These are phyloP conservation scores for Mirza zaza DNA, from an alignment of 2,113 vertebrate species.

Conservation along the genomic window DNA sequence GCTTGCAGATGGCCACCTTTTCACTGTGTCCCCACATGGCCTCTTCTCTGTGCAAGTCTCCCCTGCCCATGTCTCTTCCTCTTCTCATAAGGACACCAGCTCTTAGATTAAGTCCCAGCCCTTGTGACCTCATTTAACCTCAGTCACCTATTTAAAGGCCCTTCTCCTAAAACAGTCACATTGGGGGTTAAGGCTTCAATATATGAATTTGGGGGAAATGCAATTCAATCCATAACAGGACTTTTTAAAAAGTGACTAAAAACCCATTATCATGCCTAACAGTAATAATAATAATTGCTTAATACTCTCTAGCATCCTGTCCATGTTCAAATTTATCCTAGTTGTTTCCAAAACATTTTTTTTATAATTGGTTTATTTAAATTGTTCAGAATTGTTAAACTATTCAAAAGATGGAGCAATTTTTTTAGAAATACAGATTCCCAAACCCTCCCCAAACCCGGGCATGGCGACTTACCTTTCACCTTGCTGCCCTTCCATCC, in stretches of 20 bases:
- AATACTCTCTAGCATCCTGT: background rate
- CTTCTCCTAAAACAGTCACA: background rate
- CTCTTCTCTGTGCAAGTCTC: background rate
- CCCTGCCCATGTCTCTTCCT: background rate
- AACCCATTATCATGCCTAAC: background rate
- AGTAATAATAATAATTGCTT: background rate
- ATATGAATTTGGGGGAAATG: background rate
- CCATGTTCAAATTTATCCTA: background rate
- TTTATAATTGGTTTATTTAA: background rate
- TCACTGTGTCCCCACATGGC: background rate
- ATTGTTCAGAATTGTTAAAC: background rate
- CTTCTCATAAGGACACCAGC: background rate
- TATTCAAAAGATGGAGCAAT: background rate
- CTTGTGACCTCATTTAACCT: background rate
- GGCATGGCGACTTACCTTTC: background rate
- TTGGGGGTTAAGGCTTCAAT: background rate
- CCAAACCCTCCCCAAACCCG: background rate
- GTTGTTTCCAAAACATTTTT: background rate
- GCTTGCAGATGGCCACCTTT: background rate
- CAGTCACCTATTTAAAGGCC: background rate
- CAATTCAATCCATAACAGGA: background rate
- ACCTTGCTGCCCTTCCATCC: background rate
- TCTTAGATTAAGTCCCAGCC: background rate
- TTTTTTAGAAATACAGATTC: slow-evolving; percentile 3
- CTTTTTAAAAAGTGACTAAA: background rate